phyloP scores from a whole-genome alignment of 92 coral and sea anemone genomes.

The Ricordea florida region DNA sequence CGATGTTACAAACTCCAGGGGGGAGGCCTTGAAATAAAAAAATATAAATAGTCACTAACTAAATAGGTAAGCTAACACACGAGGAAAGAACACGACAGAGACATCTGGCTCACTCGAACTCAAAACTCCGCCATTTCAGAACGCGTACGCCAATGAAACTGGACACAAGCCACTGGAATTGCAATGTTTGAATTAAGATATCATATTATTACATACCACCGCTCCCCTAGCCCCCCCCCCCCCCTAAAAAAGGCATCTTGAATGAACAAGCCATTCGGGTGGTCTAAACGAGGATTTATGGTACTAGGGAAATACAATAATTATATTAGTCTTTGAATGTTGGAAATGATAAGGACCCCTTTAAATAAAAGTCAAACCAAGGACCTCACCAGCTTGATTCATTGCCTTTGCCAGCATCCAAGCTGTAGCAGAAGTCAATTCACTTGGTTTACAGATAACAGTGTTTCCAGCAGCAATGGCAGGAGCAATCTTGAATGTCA shows the following conservation, averaged over 20 bases:
- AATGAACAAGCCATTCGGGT: too few species aligned
- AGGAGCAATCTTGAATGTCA: constrained; percentile 87
- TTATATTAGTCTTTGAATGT: not conserved
- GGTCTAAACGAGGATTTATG: not conserved
- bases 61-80: not conserved
- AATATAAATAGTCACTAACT: not conserved
- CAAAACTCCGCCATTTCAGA: too few species aligned
- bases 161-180: too few species aligned
- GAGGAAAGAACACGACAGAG: not conserved
- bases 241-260: too few species aligned
- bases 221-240: too few species aligned
- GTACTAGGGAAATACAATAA: not conserved
- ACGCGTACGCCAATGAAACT: not conserved
- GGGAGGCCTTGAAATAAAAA: too few species aligned
- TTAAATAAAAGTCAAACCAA: not conserved
- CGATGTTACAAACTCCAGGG: constrained; percentile 81
- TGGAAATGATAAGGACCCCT: not conserved
- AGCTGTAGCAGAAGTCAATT: constrained; percentile 89
- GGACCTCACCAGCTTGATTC: constrained; percentile 69
- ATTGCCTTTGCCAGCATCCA: constrained; percentile 81
- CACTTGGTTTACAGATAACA: constrained; percentile 94
- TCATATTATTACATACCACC: too few species aligned
- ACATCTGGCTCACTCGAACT: too few species aligned
- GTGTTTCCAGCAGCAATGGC: constrained; percentile 87
- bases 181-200: too few species aligned